Conservation (phyloP, 2,888 invertebrate species). For the Xylocampa areola region DNA sequence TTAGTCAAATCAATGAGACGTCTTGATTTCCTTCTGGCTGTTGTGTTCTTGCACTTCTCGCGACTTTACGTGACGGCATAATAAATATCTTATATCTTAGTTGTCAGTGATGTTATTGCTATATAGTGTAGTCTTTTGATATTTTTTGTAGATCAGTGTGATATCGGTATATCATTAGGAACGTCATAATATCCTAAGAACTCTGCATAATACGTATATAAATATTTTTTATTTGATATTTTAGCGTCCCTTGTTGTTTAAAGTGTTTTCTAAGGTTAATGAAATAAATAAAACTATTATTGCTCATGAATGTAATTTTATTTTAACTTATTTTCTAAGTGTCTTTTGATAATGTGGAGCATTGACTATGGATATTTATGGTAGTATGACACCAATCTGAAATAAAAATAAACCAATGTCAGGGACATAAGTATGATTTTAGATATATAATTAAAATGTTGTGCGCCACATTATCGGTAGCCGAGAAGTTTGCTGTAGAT, state of each 20-base stretch:
- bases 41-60: neutral
- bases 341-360: conserved; percentile 55
- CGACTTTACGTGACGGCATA: neutral
- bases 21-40: no score
- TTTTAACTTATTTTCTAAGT: conserved; percentile 17
- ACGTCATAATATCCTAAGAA: conserved; percentile 45
- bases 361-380: conserved; percentile 27
- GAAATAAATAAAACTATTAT: conserved; percentile 66
- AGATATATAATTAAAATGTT: no score
- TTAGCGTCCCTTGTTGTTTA: conserved; percentile 62
- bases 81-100: no score
- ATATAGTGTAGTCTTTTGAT: conserved; percentile 8
- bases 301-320: conserved; percentile 64
- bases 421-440: no score
- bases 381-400: conserved; percentile 70
- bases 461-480: no score
- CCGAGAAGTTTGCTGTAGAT: no score
- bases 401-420: conserved; percentile 58
- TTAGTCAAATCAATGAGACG: no score
- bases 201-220: conserved; percentile 49
- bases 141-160: conserved; percentile 33
- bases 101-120: neutral
- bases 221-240: conserved; percentile 63
- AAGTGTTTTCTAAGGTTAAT: conserved; percentile 63
- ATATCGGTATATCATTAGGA: conserved; percentile 35